These are phyloP conservation scores for Zosterops borbonicus DNA, from an alignment of 2,113 vertebrate genomes.

Conservation along the genomic window DNA sequence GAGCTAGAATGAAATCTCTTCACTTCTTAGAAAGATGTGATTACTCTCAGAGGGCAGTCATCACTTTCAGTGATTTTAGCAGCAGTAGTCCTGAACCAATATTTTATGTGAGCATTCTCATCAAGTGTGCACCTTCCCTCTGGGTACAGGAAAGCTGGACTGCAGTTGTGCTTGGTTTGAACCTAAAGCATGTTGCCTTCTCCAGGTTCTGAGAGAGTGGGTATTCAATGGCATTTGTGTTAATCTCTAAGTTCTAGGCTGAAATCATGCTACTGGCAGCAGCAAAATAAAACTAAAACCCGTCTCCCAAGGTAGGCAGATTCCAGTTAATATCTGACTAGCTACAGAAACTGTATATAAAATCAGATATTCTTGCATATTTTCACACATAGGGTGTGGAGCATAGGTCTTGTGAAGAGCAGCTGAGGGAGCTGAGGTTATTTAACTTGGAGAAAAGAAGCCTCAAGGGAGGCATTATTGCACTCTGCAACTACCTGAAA, in stretches of 20 bases:
- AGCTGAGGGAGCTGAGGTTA: background rate
- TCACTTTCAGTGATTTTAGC: background rate
- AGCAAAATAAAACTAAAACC: background rate
- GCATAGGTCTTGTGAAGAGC: background rate
- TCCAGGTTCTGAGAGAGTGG: background rate
- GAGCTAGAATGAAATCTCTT: background rate
- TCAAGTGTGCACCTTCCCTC: background rate
- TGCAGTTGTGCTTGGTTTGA: background rate
- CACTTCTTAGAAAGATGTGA: background rate
- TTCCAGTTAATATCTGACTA: slow-evolving; percentile 6
- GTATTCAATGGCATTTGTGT: background rate
- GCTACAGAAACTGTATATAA: background rate
- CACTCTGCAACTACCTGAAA: background rate
- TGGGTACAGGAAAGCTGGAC: background rate
- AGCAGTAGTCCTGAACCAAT: background rate
- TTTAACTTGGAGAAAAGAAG: background rate
- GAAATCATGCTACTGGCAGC: background rate
- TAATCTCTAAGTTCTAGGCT: background rate
- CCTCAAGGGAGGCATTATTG: accelerated
- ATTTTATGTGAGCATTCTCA: background rate
- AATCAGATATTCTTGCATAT: background rate
- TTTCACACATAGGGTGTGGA: background rate
- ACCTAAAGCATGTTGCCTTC: background rate
- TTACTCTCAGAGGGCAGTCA: background rate
- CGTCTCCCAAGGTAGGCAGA: background rate